phyloP scores from a whole-genome alignment of 1,140 invertebrate species.

The Penaeus vannamei region DNA sequence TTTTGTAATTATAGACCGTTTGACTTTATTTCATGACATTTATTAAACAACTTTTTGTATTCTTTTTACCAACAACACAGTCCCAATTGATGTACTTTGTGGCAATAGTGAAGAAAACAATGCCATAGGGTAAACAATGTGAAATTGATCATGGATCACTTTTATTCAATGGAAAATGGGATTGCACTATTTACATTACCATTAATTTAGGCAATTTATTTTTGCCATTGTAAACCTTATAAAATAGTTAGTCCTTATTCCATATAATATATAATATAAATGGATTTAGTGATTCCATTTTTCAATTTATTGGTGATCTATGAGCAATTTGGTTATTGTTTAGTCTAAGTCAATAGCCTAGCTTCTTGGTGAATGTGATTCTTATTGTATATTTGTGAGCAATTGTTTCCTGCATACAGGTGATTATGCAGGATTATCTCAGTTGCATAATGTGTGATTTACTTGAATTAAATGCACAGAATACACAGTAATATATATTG shows the following conservation, averaged over 20 bases:
- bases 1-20: not conserved
- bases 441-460: constrained; percentile 64
- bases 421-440: constrained; percentile 58
- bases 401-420: constrained; percentile 59
- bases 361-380: constrained; percentile 63
- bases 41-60: not conserved
- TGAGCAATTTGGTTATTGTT: constrained; percentile 53
- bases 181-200: constrained; percentile 1
- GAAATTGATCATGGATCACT: constrained; percentile 42
- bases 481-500: constrained; percentile 62
- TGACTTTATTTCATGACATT: not conserved
- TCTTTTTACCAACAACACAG: constrained; percentile 26
- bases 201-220: constrained; percentile 2
- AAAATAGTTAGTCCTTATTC: constrained; percentile 10
- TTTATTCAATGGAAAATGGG: not conserved
- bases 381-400: constrained; percentile 64
- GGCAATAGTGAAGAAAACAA: constrained; percentile 44
- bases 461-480: constrained; percentile 56
- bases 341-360: constrained; percentile 60
- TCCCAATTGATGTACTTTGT: constrained; percentile 39
- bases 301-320: constrained; percentile 42
- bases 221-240: not conserved
- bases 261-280: too few relatives aligned
- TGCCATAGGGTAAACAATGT: constrained; percentile 40
- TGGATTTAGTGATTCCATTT: not conserved